phyloP scores from a whole-genome alignment of 37 sponge, comb jelly and placozoan species.

The Beroe forskalii region DNA sequence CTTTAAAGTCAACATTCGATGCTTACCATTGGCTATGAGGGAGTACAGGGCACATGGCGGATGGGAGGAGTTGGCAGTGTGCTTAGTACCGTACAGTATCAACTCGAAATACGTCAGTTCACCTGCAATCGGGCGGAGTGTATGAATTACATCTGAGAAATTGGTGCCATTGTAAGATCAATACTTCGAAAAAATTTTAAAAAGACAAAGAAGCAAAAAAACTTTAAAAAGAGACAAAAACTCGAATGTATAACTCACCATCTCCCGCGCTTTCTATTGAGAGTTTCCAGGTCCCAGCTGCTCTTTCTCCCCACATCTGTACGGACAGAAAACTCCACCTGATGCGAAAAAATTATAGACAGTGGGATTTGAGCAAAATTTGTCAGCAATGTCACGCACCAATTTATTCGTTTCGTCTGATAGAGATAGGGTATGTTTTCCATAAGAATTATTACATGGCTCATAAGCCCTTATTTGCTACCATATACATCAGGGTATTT shows the following conservation, averaged over 20 bases:
- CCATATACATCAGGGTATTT: no score
- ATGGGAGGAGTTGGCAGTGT: slow-evolving; percentile 21
- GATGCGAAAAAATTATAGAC: not conserved
- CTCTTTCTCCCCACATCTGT: slow-evolving; percentile 36
- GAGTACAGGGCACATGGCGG: not conserved
- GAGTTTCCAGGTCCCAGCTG: not conserved
- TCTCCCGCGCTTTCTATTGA: not conserved
- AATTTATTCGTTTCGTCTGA: no score
- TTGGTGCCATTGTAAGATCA: no score
- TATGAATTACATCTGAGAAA: no score
- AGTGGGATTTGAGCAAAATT: not conserved
- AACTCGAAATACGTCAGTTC: slow-evolving; percentile 5
- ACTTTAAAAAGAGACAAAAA: not conserved
- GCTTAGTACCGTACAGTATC: slow-evolving; percentile 12
- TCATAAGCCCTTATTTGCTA: no score
- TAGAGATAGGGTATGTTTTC: no score
- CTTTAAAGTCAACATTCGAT: not conserved
- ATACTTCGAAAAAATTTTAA: slow-evolving; percentile 5
- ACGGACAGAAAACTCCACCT: slow-evolving; percentile 31
- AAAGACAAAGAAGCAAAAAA: not conserved
- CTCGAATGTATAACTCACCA: not conserved
- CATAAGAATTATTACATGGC: no score
- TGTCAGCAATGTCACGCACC: no score
- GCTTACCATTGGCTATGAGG: not conserved
- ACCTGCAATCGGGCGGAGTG: not conserved